These are phyloP conservation scores for Cheilosia grossa DNA, from an alignment of 2,888 invertebrate genomes.

Conservation along the genomic window DNA sequence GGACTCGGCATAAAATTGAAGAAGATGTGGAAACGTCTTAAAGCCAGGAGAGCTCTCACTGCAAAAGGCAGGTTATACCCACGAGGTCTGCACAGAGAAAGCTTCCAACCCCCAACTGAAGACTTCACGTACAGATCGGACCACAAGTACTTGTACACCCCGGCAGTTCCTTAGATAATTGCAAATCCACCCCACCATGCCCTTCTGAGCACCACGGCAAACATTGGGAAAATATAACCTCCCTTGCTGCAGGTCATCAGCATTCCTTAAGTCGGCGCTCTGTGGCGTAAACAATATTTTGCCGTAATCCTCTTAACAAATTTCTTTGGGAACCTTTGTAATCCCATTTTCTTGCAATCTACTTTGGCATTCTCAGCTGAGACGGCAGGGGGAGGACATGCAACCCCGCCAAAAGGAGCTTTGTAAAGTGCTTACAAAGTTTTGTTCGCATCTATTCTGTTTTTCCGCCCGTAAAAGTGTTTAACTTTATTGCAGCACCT, in stretches of 20 bases:
- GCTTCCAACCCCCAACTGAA: too few species aligned
- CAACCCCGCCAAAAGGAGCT: constrained; percentile 1
- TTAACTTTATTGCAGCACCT: constrained; percentile 60
- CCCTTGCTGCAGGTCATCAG: not conserved
- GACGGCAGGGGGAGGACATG: constrained; percentile 6
- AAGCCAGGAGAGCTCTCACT: too few species aligned
- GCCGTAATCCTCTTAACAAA: constrained; percentile 47
- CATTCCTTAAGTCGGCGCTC: too few species aligned
- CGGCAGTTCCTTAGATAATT: too few species aligned
- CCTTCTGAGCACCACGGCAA: not conserved
- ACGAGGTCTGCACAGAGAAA: too few species aligned
- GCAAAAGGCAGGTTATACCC: too few species aligned
- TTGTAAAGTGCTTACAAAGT: constrained; percentile 28
- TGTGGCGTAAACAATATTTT: not conserved
- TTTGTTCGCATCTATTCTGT: constrained; percentile 36
- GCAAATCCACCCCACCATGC: too few species aligned
- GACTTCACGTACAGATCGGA: too few species aligned
- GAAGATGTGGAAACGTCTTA: too few species aligned
- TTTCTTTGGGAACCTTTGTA: constrained; percentile 58
- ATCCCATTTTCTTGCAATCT: constrained; percentile 60
- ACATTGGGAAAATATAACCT: not conserved
- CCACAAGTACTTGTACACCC: too few species aligned
- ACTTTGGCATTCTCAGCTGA: constrained; percentile 37
- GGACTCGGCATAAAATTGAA: too few species aligned
- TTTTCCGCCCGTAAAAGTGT: constrained; percentile 53